Conservation (phyloP, 2,888 invertebrate species). For the Escarpia spicata region DNA sequence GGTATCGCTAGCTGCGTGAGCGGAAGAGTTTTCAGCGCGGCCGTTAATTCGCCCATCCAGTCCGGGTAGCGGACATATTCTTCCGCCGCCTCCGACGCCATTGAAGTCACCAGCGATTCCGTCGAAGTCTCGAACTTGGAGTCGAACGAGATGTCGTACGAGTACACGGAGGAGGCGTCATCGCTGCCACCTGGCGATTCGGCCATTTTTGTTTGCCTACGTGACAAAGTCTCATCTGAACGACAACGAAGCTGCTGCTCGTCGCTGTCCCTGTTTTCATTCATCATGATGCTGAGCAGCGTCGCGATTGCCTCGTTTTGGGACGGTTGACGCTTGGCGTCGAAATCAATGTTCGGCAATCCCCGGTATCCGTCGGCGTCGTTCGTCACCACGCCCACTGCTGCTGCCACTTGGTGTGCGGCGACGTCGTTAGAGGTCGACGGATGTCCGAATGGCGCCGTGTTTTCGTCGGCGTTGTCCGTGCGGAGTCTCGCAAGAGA, state of each 20-base stretch:
- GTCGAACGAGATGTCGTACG: constrained; percentile 1
- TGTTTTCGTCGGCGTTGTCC: background rate
- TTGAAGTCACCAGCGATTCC: background rate
- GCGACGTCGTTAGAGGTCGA: background rate
- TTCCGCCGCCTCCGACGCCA: constrained; percentile 18
- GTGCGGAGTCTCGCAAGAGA: background rate
- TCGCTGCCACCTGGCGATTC: background rate
- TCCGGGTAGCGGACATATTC: constrained; percentile 39
- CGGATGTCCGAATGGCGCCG: background rate
- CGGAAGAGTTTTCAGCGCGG: constrained; percentile 37
- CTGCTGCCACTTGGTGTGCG: background rate
- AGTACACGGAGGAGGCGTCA: background rate
- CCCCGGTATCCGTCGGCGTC: background rate
- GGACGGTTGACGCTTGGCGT: background rate
- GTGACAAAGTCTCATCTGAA: background rate
- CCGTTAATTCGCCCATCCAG: constrained; percentile 43
- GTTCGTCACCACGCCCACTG: background rate
- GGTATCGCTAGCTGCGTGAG: constrained; percentile 41
- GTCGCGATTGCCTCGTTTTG: background rate
- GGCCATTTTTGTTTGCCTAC: background rate
- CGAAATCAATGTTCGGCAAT: constrained; percentile 7
- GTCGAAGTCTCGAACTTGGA: background rate
- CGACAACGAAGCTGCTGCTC: background rate
- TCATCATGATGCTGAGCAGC: background rate
- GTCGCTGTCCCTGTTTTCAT: background rate